A percentile compares a stretch with the other conserved stretches of the same genome.
phyloP scores from a whole-genome alignment of 1,140 invertebrate genomes.

The Lucilia sericata region DNA sequence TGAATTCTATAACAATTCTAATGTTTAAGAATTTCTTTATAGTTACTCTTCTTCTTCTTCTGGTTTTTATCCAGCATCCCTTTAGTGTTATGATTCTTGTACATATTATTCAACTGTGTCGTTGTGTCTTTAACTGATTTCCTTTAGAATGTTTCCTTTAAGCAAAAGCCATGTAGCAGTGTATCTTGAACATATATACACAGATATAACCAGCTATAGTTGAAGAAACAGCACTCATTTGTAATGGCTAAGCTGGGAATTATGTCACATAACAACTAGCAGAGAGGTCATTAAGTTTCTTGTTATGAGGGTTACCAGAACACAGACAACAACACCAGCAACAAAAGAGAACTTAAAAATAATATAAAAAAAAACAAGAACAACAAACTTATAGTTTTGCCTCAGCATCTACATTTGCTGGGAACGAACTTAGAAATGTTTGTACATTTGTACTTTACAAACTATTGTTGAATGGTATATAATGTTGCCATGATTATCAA shows the following conservation, averaged over 20 bases:
- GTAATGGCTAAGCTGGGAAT: constrained; percentile 42
- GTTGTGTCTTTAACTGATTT: constrained; percentile 26
- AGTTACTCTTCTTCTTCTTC: background rate
- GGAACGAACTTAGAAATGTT: background rate
- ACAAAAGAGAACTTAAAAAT: background rate
- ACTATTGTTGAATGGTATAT: background rate
- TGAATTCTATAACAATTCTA: background rate
- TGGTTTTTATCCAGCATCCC: constrained; percentile 4
- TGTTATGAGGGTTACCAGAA: constrained; percentile 35
- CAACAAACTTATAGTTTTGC: background rate
- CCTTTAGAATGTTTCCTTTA: background rate
- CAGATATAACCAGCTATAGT: background rate
- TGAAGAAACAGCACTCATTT: constrained; percentile 7
- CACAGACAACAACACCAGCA: background rate
- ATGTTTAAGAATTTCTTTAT: background rate
- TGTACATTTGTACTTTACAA: background rate
- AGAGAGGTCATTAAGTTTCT: constrained; percentile 38
- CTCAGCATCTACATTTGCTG: background rate
- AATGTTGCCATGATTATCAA: background rate
- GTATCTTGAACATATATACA: background rate
- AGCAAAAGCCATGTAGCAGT: background rate
- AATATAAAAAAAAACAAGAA: background rate
- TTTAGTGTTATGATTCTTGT: constrained; percentile 36
- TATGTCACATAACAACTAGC: constrained; percentile 40
- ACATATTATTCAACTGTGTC: constrained; percentile 21